Base-by-base conservation (phyloP, 2,797 vertebrate genomes). In the Notoglanidium macrostoma region DNA sequence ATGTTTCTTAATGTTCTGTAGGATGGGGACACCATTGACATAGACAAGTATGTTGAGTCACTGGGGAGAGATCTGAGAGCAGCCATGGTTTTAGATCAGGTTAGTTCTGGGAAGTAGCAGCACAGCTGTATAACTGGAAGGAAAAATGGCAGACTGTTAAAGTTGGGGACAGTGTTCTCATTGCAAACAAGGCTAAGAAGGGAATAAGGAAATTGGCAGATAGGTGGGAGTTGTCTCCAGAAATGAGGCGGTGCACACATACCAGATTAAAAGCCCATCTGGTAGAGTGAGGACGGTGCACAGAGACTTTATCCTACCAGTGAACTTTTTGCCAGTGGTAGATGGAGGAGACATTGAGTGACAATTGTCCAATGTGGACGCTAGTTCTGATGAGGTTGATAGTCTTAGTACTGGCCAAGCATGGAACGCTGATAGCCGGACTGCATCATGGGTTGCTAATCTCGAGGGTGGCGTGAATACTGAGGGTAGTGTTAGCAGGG, bases 1-100 rank as follows among this genome's bases (percentile, higher is more conserved):
- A 74, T 88, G 73, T 90, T 90, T 44, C 40, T 26, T 2, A 65
- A 40, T 80, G 84, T 84, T 14, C 70, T 88, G 15, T 14, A 11
- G 51, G 51, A 74, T 1, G 4, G 72, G 72, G 21, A 46, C 3
- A 19, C 21, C 5, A 5, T 68, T 21, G 17, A 51, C 19, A 51
- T 54, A 4, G 81, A 67, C 63, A 9, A 4, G 3, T 26, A 67
- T 67, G 63, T 67, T 3, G 63, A 26, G n/a, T 26, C 17, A 4
- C 21, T 21, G 8, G n/a, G 21, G n/a, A 67, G n/a, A 3, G 65
- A 32, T 29, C 65, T 67, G 26, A 26, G 29, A 2, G 4, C 29
- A 29, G 23, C n/a, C 26, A 67, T 67, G n/a, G n/a, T 29, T 7
- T n/a, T 67, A 8, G 51, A n/a, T 67, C 65, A 67, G 9, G 26